phyloP scores from a whole-genome alignment of 2,797 vertebrate species.

The Phylloscopus collybita region DNA sequence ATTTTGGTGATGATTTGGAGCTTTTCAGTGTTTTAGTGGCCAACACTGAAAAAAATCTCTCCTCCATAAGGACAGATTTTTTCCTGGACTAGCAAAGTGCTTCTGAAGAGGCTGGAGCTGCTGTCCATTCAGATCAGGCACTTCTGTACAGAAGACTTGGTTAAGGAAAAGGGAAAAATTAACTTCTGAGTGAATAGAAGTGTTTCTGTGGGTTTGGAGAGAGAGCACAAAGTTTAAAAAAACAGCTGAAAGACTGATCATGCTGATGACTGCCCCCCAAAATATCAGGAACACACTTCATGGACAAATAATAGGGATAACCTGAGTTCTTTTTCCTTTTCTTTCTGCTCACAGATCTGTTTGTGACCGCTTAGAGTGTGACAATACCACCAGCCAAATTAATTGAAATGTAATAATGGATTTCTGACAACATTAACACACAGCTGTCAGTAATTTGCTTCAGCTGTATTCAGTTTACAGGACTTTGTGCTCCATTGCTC shows the following conservation, averaged over 20 bases:
- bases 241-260: not conserved
- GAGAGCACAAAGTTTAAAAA: not conserved
- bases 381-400: not conserved
- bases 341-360: not conserved
- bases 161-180: not conserved
- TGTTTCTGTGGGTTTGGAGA: not conserved
- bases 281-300: not conserved
- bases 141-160: not conserved
- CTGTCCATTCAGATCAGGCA: not conserved
- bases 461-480: not conserved
- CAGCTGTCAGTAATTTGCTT: not conserved
- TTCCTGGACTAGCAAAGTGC: not conserved
- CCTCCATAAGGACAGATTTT: not conserved
- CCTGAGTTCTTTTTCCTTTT: not conserved
- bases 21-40: not conserved
- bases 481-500: not conserved
- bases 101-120: not conserved
- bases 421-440: not conserved
- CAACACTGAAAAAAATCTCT: not conserved
- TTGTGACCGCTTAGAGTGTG: not conserved
- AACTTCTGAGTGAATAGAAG: not conserved
- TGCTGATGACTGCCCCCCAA: not conserved
- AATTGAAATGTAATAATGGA: not conserved
- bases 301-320: not conserved
- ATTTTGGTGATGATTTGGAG: not conserved